Evolutionary conservation across 2,113 vertebrate species (phyloP), one percentile per base, ranked within the genome.

Genomic region (Mormyrus lacerda): DNA sequence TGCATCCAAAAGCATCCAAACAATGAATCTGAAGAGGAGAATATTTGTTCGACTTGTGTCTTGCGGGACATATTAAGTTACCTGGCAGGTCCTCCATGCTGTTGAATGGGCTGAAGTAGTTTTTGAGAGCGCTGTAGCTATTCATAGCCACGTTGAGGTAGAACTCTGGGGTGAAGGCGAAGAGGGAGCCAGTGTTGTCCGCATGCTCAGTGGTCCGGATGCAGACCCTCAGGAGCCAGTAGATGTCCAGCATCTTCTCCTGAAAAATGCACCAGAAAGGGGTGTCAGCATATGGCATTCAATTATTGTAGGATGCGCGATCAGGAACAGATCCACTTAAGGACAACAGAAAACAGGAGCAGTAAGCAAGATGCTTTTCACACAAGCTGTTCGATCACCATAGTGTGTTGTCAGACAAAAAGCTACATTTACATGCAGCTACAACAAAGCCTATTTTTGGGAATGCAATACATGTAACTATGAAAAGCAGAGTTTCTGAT

Each of bases 81-180:
- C 98, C 98, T 94, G 97, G 97, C 1, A 99, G 97, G 19, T 99
- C 97, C 83, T 99, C 98, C 97, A 99, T 98, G 96, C 95, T 95
- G 94, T 98, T 97, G 31, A 97, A 97, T 0, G 98, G 97, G 91
- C 97, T 97, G 92, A 99, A 99, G 94, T 99, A 99, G 94, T 99
- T 99, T 95, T 99, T 99, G 61, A 99, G 97, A 55, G 98, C 97
- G 0, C 98, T 99, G 95, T 99, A 99, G 85, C 97, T 98, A 91
- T 99, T 99, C 97, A 99, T 99, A 93, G 97, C 98, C 88, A 99
- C 98, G 0, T 96, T 99, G 94, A 99, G 95, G 96, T 99, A 99
- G 96, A 99, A 99, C 94, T 99, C 98, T 0, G 98, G 98, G 91
- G 96, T 94, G 92, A 99, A 99, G 91, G 98, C 97, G 0, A 99